phyloP scores from a whole-genome alignment of 2,797 vertebrate genomes.

The Craterocephalus amniculus region DNA sequence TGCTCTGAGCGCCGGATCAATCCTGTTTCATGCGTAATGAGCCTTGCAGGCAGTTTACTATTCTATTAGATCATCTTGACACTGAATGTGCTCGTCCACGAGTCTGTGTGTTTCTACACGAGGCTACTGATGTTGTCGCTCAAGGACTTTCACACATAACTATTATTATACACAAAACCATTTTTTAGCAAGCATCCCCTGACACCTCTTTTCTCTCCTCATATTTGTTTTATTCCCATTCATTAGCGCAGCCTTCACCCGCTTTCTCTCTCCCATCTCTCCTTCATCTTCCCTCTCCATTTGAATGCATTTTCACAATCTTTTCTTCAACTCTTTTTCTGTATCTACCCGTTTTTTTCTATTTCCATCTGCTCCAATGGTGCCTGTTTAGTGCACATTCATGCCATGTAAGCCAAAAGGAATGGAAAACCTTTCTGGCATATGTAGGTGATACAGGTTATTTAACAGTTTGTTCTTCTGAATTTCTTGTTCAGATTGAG shows the following conservation, averaged over 20 bases:
- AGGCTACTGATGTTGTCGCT: conserved; percentile 31
- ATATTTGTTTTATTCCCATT: conserved; percentile 24
- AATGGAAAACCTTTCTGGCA: neutral
- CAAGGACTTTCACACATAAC: conserved; percentile 42
- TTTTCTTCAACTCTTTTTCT: conserved; percentile 50
- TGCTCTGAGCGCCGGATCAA: conserved; percentile 49
- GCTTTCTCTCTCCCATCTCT: conserved; percentile 37
- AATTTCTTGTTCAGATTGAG: neutral
- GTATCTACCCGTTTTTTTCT: neutral
- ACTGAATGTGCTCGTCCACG: conserved; percentile 15
- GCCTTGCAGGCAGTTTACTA: conserved; percentile 36
- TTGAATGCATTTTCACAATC: conserved; percentile 58
- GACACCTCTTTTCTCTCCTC: conserved; percentile 35
- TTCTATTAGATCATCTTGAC: conserved; percentile 29
- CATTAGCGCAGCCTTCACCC: conserved; percentile 66
- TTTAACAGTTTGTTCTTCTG: neutral
- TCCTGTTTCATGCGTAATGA: conserved; percentile 47
- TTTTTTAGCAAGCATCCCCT: conserved; percentile 49
- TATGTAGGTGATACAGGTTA: neutral
- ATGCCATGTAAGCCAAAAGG: neutral
- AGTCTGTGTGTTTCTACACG: conserved; percentile 28
- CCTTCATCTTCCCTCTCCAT: conserved; percentile 32
- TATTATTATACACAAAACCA: conserved; percentile 19
- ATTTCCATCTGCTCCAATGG: neutral
- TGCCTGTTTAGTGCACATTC: neutral